Conservation (phyloP, 1,140 invertebrate genomes). For the Tetramorium simillimum region DNA sequence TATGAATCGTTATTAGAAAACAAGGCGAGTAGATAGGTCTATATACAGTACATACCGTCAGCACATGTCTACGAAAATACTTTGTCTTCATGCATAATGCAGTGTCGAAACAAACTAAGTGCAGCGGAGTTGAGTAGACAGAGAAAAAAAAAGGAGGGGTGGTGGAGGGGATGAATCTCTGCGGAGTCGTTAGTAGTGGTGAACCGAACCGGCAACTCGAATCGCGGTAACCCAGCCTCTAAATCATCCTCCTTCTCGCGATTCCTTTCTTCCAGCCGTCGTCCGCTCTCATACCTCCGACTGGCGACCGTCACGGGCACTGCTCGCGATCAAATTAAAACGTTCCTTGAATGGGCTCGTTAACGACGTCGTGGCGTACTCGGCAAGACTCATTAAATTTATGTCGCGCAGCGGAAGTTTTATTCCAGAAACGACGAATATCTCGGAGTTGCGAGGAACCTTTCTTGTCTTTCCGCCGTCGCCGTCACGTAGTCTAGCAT, state of each 20-base stretch:
- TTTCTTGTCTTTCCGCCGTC: not conserved
- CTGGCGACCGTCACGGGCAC: conserved; percentile 36
- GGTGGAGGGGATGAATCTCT: conserved; percentile 3
- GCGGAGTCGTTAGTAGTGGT: conserved; percentile 21
- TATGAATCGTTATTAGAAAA: conserved; percentile 27
- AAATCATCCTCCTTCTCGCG: conserved; percentile 21
- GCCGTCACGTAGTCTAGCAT: conserved; percentile 27
- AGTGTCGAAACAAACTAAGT: conserved; percentile 36
- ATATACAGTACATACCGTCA: not conserved
- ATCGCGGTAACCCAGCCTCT: conserved; percentile 1
- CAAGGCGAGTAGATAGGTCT: not conserved
- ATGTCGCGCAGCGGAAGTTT: conserved; percentile 54
- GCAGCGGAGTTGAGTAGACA: not conserved
- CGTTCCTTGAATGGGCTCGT: conserved; percentile 76
- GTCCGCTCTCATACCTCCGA: not conserved
- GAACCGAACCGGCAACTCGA: conserved; percentile 26
- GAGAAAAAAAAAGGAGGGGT: not conserved
- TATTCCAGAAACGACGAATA: conserved; percentile 38
- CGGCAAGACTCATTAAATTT: conserved; percentile 75
- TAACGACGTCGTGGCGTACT: conserved; percentile 69
- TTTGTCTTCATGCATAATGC: conserved; percentile 55
- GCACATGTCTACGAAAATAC: not conserved
- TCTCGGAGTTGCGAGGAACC: not conserved
- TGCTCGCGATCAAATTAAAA: conserved; percentile 73
- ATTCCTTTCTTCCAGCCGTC: conserved; percentile 7